A percentile compares a stretch with the other conserved stretches of the same genome.
Evolutionary conservation across 2,888 invertebrate species (phyloP).

Genomic region (Cataglyphis altisquamis): DNA sequence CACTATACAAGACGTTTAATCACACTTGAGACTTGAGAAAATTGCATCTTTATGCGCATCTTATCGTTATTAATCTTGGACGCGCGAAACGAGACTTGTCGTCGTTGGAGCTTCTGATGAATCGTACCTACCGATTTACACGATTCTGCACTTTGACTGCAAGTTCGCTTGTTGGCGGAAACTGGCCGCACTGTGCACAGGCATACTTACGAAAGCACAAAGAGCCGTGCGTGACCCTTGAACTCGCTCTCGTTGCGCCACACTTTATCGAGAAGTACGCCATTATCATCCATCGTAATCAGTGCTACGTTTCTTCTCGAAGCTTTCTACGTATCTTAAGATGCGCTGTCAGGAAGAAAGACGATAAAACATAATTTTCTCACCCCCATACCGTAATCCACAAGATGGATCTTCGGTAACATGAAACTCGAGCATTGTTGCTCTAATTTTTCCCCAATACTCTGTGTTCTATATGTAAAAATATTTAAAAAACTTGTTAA

Average conservation of each 20-base stretch:
- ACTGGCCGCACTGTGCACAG: slow-evolving; percentile 33
- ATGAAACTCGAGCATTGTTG: slow-evolving; percentile 1
- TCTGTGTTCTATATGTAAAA: background rate
- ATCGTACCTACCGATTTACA: slow-evolving; percentile 70
- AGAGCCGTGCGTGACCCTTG: slow-evolving; percentile 51
- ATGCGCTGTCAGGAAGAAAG: slow-evolving; percentile 36
- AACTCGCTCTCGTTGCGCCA: slow-evolving; percentile 34
- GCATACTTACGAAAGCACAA: slow-evolving; percentile 42
- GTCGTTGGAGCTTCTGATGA: slow-evolving; percentile 54
- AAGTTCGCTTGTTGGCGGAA: slow-evolving; percentile 53
- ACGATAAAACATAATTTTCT: slow-evolving; percentile 57
- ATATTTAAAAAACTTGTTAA: slow-evolving; percentile 2
- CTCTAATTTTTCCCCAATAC: background rate
- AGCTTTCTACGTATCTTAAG: slow-evolving; percentile 53
- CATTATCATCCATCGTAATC: slow-evolving; percentile 58
- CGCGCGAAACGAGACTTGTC: slow-evolving; percentile 24
- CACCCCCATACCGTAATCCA: slow-evolving; percentile 32
- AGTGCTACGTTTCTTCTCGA: slow-evolving; percentile 51
- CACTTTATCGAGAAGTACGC: slow-evolving; percentile 52
- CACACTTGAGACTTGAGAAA: background rate
- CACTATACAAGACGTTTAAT: background rate
- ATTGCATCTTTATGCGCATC: background rate
- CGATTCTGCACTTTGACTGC: slow-evolving; percentile 71
- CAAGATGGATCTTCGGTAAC: background rate
- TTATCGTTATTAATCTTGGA: slow-evolving; percentile 56